phyloP scores from a whole-genome alignment of 2,888 invertebrate species.

The Muschampia plurimacula region DNA sequence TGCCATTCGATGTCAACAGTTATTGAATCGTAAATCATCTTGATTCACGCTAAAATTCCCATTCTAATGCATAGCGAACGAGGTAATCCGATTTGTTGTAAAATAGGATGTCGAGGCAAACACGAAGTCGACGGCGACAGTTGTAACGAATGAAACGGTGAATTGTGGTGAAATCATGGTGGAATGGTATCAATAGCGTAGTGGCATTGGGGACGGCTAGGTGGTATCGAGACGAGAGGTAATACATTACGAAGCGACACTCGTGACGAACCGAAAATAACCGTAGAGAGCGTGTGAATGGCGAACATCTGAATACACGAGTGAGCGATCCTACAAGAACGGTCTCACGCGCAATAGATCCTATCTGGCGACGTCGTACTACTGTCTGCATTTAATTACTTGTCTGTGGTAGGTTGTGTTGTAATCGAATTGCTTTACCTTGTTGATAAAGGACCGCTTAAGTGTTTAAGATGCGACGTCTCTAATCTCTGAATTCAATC shows the following conservation, averaged over 20 bases:
- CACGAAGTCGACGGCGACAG: slow-evolving; percentile 17
- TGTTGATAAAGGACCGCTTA: slow-evolving; percentile 16
- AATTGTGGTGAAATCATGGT: slow-evolving; percentile 27
- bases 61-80: slow-evolving; percentile 40
- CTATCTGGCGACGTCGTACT: slow-evolving; percentile 62
- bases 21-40: slow-evolving; percentile 40
- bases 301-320: slow-evolving; percentile 45
- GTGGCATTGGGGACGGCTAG: slow-evolving; percentile 28
- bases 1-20: slow-evolving; percentile 30
- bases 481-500: slow-evolving; percentile 9
- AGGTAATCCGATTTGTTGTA: slow-evolving; percentile 38
- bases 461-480: slow-evolving; percentile 20
- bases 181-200: slow-evolving; percentile 32
- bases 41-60: slow-evolving; percentile 33
- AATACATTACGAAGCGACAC: slow-evolving; percentile 29
- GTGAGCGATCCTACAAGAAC: slow-evolving; percentile 57
- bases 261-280: slow-evolving; percentile 46
- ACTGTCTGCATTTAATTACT: slow-evolving; percentile 37
- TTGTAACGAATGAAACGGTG: slow-evolving; percentile 31
- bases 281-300: slow-evolving; percentile 71
- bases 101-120: slow-evolving; percentile 32
- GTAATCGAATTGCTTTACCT: slow-evolving; percentile 23
- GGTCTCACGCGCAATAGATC: slow-evolving; percentile 73
- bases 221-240: slow-evolving; percentile 24
- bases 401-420: slow-evolving; percentile 26